Base-by-base conservation (phyloP, 1,140 invertebrate species). In the Scaptomyza montana region DNA sequence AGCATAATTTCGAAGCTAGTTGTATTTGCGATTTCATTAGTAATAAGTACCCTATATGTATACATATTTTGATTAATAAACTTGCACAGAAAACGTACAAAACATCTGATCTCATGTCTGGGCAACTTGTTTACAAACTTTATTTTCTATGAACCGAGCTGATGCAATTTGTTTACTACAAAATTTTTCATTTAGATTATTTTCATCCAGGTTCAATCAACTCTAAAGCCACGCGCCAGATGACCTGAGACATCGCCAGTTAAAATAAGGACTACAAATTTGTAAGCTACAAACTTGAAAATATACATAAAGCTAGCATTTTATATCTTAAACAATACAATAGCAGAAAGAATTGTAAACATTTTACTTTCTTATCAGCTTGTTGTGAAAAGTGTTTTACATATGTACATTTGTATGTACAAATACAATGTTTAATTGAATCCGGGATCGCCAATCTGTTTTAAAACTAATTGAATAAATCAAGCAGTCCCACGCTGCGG, bases 381-480 rank as follows among this genome's bases (percentile, higher is more conserved):
- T 10, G 12, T 6, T 47, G 28, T 59, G 13, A 30, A 46, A 46
- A 46, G n/a, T 12, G 0, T 19, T n/a, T 12, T 13, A 54, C 47
- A 30, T 28, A n/a, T n/a, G n/a, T n/a, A n/a, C n/a, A n/a, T n/a
- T n/a, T n/a, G 9, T 6, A 30, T 50, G 25, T 53, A n/a, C 33
- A 51, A 8, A 12, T 13, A 43, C 21, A 25, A 43, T 43, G 39
- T 43, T 43, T 43, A 43, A 43, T 43, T 43, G 39, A 43, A 12
- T 43, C 39, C 39, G 39, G 82, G 82, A 82, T 87, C 82, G 78
- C 72, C 66, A 81, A 70, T 69, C 65, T 76, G 73, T 84, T 65
- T 60, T 65, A 21, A 33, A 21, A 56, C 78, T 87, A 87, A 86
- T 86, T 86, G 75, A 89, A 73, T 82, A 73, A 89, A 86, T 86